Percentiles rank a stretch among this genome's conserved stretches.
These are phyloP conservation scores for Leptura quadrifasciata DNA, from an alignment of 2,888 invertebrate species.

Conservation along the genomic window DNA sequence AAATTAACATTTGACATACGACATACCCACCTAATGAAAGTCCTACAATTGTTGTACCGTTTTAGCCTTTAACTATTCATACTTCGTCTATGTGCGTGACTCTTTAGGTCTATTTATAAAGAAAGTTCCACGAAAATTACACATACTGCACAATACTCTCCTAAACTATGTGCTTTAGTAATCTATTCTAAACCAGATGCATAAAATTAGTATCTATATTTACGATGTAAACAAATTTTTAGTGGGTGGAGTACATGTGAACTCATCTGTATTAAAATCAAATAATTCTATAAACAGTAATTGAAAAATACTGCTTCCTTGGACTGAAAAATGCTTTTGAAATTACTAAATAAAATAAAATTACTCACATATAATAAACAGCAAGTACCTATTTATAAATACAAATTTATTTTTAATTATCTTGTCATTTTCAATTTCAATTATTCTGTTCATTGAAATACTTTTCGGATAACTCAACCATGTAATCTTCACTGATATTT, in stretches of 20 bases:
- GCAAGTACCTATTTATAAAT: too few relatives aligned
- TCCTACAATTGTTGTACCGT: constrained; percentile 6
- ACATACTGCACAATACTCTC: constrained; percentile 25
- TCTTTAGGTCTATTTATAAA: constrained; percentile 32
- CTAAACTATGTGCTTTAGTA: constrained; percentile 16
- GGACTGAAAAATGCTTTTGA: too few relatives aligned
- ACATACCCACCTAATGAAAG: background rate
- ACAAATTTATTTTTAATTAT: too few relatives aligned
- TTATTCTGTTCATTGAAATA: too few relatives aligned
- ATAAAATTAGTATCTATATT: constrained; percentile 25
- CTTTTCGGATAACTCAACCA: too few relatives aligned
- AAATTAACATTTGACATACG: constrained; percentile 18
- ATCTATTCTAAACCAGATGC: constrained; percentile 18
- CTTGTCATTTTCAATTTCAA: too few relatives aligned
- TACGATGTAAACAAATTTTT: constrained; percentile 36
- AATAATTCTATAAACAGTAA: background rate
- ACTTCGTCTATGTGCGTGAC: constrained; percentile 19
- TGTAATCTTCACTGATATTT: background rate
- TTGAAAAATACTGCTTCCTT: background rate
- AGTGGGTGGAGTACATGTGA: constrained; percentile 32
- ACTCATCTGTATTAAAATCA: constrained; percentile 17
- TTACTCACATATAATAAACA: too few relatives aligned
- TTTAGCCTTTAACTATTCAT: constrained; percentile 10
- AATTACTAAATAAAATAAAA: too few relatives aligned
- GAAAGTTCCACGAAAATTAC: constrained; percentile 21